Conservation (phyloP, 30 jellyfish, hydroid and myxozoan species). For the Mastigias papua region DNA sequence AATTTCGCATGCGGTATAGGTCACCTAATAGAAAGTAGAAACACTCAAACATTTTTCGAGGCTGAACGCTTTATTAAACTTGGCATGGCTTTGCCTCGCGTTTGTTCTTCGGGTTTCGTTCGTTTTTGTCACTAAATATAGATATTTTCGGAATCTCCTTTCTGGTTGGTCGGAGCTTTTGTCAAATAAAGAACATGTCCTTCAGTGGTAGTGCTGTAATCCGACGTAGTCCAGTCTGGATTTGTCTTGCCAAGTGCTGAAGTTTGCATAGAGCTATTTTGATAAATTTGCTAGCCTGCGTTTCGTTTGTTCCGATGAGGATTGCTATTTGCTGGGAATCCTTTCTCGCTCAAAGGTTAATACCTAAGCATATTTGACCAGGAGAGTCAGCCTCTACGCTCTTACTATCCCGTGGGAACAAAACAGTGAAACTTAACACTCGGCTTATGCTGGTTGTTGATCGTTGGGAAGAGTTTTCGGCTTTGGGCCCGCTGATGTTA, state of each 20-base stretch:
- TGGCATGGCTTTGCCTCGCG: not conserved
- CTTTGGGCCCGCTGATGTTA: not conserved
- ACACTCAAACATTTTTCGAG: too few species aligned
- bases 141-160: not conserved
- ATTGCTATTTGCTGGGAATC: constrained; percentile 9
- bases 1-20: too few species aligned
- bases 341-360: constrained; percentile 26
- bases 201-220: constrained; percentile 1
- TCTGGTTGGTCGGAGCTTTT: not conserved
- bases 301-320: not conserved
- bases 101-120: not conserved
- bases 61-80: too few species aligned
- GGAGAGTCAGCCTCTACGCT: constrained; percentile 27
- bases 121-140: not conserved
- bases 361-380: constrained; percentile 21
- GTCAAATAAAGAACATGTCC: not conserved
- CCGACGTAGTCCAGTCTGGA: constrained; percentile 12
- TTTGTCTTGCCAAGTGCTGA: constrained; percentile 1
- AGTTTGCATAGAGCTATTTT: constrained; percentile 14
- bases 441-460: not conserved
- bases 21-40: too few species aligned
- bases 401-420: constrained; percentile 46
- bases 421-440: not conserved
- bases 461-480: not conserved
- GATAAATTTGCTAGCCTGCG: not conserved